A percentile compares a stretch with the other conserved stretches of the same genome.
phyloP scores from a whole-genome alignment of 2,888 invertebrate species.

The Quadriops clusia region DNA sequence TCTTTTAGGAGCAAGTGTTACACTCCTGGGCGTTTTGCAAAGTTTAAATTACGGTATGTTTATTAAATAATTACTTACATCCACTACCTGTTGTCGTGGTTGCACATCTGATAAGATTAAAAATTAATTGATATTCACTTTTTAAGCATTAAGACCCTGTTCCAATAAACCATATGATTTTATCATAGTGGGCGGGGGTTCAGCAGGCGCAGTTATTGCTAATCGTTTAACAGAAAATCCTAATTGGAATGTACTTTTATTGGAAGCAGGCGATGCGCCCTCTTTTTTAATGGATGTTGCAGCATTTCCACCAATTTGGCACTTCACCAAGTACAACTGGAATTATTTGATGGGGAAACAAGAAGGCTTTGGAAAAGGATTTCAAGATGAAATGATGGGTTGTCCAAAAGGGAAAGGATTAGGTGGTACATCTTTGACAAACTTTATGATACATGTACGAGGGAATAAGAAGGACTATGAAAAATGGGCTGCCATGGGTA shows the following conservation, averaged over 20 bases:
- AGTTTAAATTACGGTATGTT: too few species aligned
- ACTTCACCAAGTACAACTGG: constrained; percentile 48
- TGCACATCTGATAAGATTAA: too few species aligned
- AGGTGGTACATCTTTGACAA: constrained; percentile 12
- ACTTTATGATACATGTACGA: constrained; percentile 12
- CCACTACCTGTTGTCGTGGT: too few species aligned
- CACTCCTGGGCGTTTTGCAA: too few species aligned
- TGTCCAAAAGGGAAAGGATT: constrained; percentile 13
- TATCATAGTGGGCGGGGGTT: constrained; percentile 74
- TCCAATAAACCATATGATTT: too few species aligned
- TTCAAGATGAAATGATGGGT: constrained; percentile 28
- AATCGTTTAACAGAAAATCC: constrained; percentile 59
- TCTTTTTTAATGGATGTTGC: constrained; percentile 43
- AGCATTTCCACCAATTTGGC: constrained; percentile 40
- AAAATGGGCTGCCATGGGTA: constrained; percentile 14
- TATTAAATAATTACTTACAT: too few species aligned
- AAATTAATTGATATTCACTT: too few species aligned
- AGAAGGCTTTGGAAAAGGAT: constrained; percentile 24
- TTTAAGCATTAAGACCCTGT: too few species aligned
- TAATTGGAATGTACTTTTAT: constrained; percentile 62
- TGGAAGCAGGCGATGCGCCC: constrained; percentile 73
- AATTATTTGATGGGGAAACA: constrained; percentile 47
- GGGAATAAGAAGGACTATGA: constrained; percentile 15
- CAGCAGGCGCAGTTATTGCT: constrained; percentile 82
- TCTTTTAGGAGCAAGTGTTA: too few species aligned